Percentiles rank a stretch among this genome's conserved stretches.
These are phyloP conservation scores for Thamnophis elegans DNA, from an alignment of 2,797 vertebrate genomes.

Conservation along the genomic window DNA sequence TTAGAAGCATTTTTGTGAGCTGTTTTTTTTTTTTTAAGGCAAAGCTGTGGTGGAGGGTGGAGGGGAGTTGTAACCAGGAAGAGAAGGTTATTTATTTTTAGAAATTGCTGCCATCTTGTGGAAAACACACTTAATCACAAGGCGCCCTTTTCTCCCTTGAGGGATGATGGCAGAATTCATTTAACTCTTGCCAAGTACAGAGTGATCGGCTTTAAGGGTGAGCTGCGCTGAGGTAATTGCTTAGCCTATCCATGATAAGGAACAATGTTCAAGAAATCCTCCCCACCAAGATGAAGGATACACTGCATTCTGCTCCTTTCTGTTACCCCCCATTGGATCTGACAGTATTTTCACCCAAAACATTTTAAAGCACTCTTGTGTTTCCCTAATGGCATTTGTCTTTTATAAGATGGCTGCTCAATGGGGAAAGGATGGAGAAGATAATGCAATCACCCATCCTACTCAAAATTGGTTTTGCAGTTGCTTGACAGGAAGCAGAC, in stretches of 20 bases:
- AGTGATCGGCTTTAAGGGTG: not conserved
- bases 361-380: not conserved
- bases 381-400: not conserved
- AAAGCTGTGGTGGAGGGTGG: not conserved
- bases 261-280: not conserved
- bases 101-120: constrained; percentile 60
- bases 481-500: not conserved
- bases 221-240: not conserved
- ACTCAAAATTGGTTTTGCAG: not conserved
- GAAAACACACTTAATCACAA: constrained; percentile 6
- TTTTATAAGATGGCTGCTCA: not conserved
- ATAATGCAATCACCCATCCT: not conserved
- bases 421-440: not conserved
- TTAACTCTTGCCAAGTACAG: constrained; percentile 29
- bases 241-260: not conserved
- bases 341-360: not conserved
- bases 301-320: not conserved
- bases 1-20: not conserved
- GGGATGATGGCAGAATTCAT: constrained; percentile 52
- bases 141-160: constrained; percentile 32
- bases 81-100: constrained; percentile 37
- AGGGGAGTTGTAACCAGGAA: not conserved
- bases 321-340: not conserved
- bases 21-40: not conserved
- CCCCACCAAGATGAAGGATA: not conserved